phyloP scores from a whole-genome alignment of 2,797 vertebrate species.

The Epinephelus coioides region DNA sequence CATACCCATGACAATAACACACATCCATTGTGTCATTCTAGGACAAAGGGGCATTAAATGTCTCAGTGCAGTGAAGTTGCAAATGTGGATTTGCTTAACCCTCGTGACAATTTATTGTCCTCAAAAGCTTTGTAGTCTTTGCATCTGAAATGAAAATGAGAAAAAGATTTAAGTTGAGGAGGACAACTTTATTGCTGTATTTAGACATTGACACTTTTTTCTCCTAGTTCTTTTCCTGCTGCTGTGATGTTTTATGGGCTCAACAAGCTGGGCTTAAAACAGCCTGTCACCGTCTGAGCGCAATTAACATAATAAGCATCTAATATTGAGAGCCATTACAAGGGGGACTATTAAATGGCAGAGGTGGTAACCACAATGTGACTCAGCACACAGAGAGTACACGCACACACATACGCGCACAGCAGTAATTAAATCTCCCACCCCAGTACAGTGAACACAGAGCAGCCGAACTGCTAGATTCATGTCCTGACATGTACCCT shows the following conservation, averaged over 20 bases:
- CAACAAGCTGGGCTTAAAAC: slow-evolving; percentile 65
- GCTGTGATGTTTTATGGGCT: slow-evolving; percentile 68
- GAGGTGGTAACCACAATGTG: slow-evolving; percentile 81
- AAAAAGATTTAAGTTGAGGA: neutral
- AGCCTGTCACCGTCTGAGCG: slow-evolving; percentile 73
- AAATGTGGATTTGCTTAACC: slow-evolving; percentile 2
- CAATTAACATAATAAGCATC: slow-evolving; percentile 84
- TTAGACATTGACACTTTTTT: slow-evolving; percentile 4
- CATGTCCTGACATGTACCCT: slow-evolving; percentile 77
- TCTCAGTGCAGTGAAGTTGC: slow-evolving; percentile 21
- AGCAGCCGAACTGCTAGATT: slow-evolving; percentile 46
- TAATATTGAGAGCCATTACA: slow-evolving; percentile 80
- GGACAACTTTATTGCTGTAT: too few species aligned
- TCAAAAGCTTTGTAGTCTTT: slow-evolving; percentile 8
- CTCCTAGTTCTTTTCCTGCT: slow-evolving; percentile 19
- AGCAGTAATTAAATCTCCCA: slow-evolving; percentile 66
- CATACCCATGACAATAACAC: slow-evolving; percentile 68
- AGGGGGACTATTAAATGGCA: slow-evolving; percentile 75
- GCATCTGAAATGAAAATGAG: neutral
- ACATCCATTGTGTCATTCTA: slow-evolving; percentile 61
- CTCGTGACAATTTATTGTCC: neutral
- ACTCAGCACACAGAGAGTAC: slow-evolving; percentile 67
- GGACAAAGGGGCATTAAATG: slow-evolving; percentile 65
- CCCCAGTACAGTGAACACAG: slow-evolving; percentile 43
- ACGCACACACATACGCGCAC: neutral